Percentiles rank a stretch among this genome's conserved stretches.
Evolutionary conservation across 2,888 invertebrate species (phyloP).

Genomic region (Mythimna ferrago): DNA sequence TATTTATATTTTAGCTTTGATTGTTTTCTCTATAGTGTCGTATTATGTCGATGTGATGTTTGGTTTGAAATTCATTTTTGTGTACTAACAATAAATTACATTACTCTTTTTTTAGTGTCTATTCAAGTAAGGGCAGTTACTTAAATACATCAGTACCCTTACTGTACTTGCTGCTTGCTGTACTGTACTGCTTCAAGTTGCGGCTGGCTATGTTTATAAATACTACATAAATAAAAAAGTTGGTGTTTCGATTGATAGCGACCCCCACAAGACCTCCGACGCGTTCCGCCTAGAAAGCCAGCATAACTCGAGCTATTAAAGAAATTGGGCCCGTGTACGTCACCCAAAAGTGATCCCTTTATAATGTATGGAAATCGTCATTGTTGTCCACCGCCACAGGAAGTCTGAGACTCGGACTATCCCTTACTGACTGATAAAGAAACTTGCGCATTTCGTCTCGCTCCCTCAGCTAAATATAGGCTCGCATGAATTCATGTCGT

Average conservation of each 20-base stretch:
- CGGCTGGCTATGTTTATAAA: neutral
- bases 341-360: too few relatives aligned
- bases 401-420: too few relatives aligned
- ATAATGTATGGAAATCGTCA: too few relatives aligned
- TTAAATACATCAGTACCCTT: conserved; percentile 31
- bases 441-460: too few relatives aligned
- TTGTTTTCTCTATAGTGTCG: conserved; percentile 14
- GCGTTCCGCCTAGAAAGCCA: too few relatives aligned
- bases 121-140: neutral
- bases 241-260: neutral
- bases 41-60: conserved; percentile 40
- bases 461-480: too few relatives aligned
- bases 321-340: too few relatives aligned
- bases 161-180: too few relatives aligned
- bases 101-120: conserved; percentile 3
- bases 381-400: too few relatives aligned
- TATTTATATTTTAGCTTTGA: conserved; percentile 14
- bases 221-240: neutral
- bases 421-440: too few relatives aligned
- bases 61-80: conserved; percentile 2
- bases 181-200: neutral
- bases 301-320: too few relatives aligned
- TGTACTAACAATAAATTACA: conserved; percentile 20
- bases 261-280: neutral
- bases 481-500: too few relatives aligned